Evolutionary conservation across 2,113 vertebrate species (phyloP).

Genomic region (Formicarius rufipectus): DNA sequence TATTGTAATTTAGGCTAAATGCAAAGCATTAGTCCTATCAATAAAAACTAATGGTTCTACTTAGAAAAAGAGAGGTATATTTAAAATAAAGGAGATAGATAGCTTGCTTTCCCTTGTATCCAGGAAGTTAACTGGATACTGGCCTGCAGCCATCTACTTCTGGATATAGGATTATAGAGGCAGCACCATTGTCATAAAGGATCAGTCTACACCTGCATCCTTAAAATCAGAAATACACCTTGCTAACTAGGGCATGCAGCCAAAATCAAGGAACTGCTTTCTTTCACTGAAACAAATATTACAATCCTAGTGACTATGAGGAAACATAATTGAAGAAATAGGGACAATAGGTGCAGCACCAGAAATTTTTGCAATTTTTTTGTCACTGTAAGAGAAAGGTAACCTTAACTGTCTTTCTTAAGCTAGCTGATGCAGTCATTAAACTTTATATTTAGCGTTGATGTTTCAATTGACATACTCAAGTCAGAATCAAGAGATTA

Average conservation of each 20-base stretch:
- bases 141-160: not conserved
- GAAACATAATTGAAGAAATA: not conserved
- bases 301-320: not conserved
- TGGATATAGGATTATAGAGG: not conserved
- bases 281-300: not conserved
- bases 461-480: not conserved
- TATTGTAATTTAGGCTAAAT: constrained; percentile 93
- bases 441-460: not conserved
- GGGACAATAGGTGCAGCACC: not conserved
- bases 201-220: not conserved
- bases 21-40: constrained; percentile 93
- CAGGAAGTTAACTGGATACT: constrained; percentile 29
- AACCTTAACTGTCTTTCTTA: not conserved
- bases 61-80: constrained; percentile 76
- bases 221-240: not conserved
- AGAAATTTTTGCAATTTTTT: not conserved
- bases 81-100: constrained; percentile 72
- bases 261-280: not conserved
- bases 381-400: not conserved
- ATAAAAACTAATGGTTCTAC: constrained; percentile 89
- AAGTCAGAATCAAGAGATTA: not conserved
- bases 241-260: not conserved
- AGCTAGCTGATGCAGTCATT: not conserved
- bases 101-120: constrained; percentile 8
- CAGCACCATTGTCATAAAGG: not conserved